Evolutionary conservation across 2,113 vertebrate species (phyloP).

Genomic region (Myiagra hebetior): DNA sequence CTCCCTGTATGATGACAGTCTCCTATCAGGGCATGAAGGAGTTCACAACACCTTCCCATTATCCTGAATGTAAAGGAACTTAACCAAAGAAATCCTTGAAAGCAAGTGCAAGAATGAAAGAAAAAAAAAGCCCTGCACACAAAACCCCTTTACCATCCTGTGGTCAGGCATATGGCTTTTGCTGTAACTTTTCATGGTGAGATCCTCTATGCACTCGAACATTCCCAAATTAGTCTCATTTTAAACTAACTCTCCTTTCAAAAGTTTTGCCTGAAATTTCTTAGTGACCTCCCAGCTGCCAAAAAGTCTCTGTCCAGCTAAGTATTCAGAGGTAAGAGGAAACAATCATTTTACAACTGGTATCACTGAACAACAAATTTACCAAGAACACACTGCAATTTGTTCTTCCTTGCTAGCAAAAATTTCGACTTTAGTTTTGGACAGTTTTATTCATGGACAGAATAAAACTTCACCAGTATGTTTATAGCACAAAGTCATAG

Average conservation of each 20-base stretch:
- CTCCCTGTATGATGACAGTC: not conserved
- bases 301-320: not conserved
- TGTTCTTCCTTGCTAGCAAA: not conserved
- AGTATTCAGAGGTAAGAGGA: not conserved
- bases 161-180: not conserved
- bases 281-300: not conserved
- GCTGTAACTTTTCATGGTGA: not conserved
- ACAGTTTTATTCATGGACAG: not conserved
- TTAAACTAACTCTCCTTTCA: not conserved
- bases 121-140: not conserved
- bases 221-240: not conserved
- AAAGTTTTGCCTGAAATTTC: not conserved
- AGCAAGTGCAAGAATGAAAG: not conserved
- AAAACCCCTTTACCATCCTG: not conserved
- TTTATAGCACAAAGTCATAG: not conserved
- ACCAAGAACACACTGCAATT: not conserved
- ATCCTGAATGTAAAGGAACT: not conserved
- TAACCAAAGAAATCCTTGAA: not conserved
- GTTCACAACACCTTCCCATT: not conserved
- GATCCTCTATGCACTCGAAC: not conserved
- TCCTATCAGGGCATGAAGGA: not conserved
- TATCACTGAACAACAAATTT: not conserved
- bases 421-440: not conserved
- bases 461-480: not conserved
- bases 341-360: not conserved